A percentile compares a stretch with the other conserved stretches of the same genome.
phyloP scores from a whole-genome alignment of 2,797 vertebrate species.

The Mormyrops boulengeri region DNA sequence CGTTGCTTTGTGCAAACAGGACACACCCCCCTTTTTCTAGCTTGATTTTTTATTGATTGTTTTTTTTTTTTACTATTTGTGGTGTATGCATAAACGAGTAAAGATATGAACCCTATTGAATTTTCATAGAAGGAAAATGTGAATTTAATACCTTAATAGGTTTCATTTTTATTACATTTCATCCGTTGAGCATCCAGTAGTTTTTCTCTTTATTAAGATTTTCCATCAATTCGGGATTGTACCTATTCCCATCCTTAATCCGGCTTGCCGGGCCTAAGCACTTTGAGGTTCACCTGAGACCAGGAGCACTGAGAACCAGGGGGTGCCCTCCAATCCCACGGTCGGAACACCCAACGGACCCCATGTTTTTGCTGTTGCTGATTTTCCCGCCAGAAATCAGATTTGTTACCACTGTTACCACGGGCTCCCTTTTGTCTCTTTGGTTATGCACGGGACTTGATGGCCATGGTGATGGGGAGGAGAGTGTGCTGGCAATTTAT shows the following conservation, averaged over 20 bases:
- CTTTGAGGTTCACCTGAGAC: neutral
- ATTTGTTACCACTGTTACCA: neutral
- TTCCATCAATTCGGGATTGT: neutral
- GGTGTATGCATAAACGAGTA: constrained; percentile 6
- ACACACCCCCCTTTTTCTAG: neutral
- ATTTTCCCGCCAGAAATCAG: neutral
- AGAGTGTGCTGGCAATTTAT: neutral
- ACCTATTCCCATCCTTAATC: neutral
- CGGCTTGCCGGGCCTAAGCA: neutral
- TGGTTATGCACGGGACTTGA: neutral
- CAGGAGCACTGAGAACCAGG: neutral
- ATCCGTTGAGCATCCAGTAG: neutral
- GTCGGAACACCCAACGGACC: neutral
- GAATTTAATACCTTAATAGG: neutral
- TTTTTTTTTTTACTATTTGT: neutral
- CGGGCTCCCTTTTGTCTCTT: neutral
- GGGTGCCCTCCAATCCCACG: constrained; percentile 8
- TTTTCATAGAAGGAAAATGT: neutral
- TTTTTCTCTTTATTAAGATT: neutral
- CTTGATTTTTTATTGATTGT: neutral
- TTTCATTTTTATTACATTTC: neutral
- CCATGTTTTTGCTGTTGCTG: neutral
- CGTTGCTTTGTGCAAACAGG: constrained; percentile 19
- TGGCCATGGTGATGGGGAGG: neutral
- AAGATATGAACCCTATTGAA: constrained; percentile 19